Evolutionary conservation across 2,797 vertebrate species (phyloP), one percentile per base, ranked within the genome.

Genomic region (Cetoscarus ocellatus): DNA sequence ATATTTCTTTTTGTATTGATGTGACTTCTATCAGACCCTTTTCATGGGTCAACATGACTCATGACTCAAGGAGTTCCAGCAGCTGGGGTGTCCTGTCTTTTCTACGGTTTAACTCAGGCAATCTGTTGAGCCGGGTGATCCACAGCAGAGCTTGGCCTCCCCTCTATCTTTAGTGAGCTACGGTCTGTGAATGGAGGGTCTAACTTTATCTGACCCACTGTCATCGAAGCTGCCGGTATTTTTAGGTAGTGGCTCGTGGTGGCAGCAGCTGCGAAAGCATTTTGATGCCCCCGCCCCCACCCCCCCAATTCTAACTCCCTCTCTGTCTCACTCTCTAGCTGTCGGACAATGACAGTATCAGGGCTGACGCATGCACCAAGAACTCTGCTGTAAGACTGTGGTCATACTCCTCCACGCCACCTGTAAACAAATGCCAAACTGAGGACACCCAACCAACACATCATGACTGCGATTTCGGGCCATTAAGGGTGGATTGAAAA

Each of bases 201-300:
- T 90, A 64, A 92, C 91, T 91, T 94, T 94, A 94, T 94, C 93
- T 88, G 69, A 63, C 79, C 74, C 75, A 55, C 78, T 82, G 90
- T 93, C 92, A 92, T 92, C 61, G 63, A 90, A 87, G 91, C 91
- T 80, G 84, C 18, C 49, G 85, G 69, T 95, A 95, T 95, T 94
- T 94, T 94, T 94, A 94, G 90, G 79, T 42, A 68, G 64, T n/a
- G 65, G 83, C 82, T 84, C 58, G 84, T 72, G 81, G 75, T 77
- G 86, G 84, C 77, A 89, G 89, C 94, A 95, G 94, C 94, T 95
- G 95, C 54, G 48, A 90, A 93, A 90, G 91, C 89, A 89, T 91
- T 93, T 27, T 91, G 87, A 85, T 73, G 63, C 66, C 73, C 42
- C n/a, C 27, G 65, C 73, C 42, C n/a, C 27, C 39, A 27, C 27